A percentile compares a stretch with the other conserved stretches of the same genome.
phyloP scores from a whole-genome alignment of 1,140 invertebrate genomes.

The Sarcophaga bullata region DNA sequence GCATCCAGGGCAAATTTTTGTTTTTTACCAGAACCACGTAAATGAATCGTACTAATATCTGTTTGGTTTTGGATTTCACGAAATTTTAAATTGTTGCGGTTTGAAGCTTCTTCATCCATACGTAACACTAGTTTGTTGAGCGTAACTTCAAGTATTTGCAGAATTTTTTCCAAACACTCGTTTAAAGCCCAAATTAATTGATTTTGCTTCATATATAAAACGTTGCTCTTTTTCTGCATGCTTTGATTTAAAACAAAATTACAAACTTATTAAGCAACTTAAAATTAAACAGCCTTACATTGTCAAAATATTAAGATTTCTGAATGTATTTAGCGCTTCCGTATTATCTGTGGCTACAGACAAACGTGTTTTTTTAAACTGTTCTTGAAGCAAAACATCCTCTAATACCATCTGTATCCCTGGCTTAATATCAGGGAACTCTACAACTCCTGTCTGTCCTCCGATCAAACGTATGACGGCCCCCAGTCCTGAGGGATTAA shows the following conservation, averaged over 20 bases:
- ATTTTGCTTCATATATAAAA: conserved; percentile 51
- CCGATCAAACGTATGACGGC: conserved; percentile 67
- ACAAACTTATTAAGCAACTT: not conserved
- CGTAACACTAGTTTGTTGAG: conserved; percentile 54
- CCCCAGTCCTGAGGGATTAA: conserved; percentile 62
- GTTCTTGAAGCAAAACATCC: conserved; percentile 58
- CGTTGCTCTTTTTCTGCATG: conserved; percentile 58
- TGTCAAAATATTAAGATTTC: conserved; percentile 56
- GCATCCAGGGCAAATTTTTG: conserved; percentile 39
- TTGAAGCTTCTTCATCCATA: conserved; percentile 54
- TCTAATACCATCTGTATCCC: conserved; percentile 67
- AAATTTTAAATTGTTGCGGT: conserved; percentile 47
- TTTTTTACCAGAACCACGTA: conserved; percentile 48
- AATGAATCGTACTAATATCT: conserved; percentile 52
- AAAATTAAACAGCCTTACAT: conserved; percentile 49
- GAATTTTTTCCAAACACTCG: conserved; percentile 60
- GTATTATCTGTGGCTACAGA: conserved; percentile 48
- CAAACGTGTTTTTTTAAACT: conserved; percentile 56
- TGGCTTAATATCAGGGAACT: conserved; percentile 67
- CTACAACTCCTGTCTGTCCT: conserved; percentile 64
- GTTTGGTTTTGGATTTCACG: conserved; percentile 49
- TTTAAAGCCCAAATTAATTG: conserved; percentile 54
- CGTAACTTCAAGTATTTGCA: conserved; percentile 61
- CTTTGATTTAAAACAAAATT: conserved; percentile 43
- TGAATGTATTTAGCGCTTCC: conserved; percentile 59